Conservation (phyloP, 2,797 vertebrate species). For the Schizopygopsis pylzovi region DNA sequence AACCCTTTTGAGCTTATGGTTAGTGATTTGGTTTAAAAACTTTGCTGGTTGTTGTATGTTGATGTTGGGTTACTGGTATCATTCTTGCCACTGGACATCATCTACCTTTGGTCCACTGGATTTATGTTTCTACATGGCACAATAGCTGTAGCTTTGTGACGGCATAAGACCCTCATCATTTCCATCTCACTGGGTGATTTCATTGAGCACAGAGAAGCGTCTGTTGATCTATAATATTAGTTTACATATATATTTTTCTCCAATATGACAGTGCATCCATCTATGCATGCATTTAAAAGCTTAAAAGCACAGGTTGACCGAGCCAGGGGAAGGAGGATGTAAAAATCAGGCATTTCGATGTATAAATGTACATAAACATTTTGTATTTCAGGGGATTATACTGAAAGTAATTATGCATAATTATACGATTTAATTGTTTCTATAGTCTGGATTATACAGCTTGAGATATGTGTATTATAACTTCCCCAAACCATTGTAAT, state of each 20-base stretch:
- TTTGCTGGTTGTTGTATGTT: neutral
- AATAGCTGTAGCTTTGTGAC: neutral
- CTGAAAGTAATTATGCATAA: neutral
- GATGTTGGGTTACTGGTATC: conserved; percentile 10
- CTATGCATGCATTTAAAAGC: neutral
- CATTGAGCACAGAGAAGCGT: neutral
- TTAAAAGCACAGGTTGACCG: neutral
- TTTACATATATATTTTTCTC: neutral
- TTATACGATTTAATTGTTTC: conserved; percentile 8
- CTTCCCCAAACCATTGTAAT: neutral
- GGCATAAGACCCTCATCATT: neutral
- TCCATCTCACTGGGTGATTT: neutral
- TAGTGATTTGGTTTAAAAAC: neutral
- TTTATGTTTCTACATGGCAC: conserved; percentile 20
- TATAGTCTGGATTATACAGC: neutral
- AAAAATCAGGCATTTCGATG: conserved; percentile 16
- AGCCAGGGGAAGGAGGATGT: conserved; percentile 7
- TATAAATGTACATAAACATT: neutral
- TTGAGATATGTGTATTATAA: conserved; percentile 10
- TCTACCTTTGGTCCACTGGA: conserved; percentile 20
- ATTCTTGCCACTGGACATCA: conserved; percentile 35
- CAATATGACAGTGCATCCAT: conserved; percentile 4
- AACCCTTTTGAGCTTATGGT: neutral
- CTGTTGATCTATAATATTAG: conserved; percentile 5
- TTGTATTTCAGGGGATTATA: conserved; percentile 13